phyloP scores from a whole-genome alignment of 2,113 vertebrate genomes.

The Propithecus coquereli region DNA sequence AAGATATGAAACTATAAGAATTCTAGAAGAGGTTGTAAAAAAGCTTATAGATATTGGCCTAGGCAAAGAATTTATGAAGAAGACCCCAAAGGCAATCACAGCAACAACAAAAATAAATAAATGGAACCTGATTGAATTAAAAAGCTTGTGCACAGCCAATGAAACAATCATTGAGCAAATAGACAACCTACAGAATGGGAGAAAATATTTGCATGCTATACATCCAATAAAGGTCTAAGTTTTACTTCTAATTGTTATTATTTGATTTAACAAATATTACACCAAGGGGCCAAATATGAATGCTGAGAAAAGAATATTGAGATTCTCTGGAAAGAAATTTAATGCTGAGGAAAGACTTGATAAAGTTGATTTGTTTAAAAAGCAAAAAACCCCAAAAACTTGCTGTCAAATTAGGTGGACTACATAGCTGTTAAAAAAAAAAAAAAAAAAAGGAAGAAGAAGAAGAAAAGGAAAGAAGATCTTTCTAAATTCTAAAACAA shows the following conservation, averaged over 20 bases:
- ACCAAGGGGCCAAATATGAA: neutral
- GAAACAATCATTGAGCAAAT: no score
- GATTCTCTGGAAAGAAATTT: neutral
- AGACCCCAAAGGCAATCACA: no score
- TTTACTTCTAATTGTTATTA: neutral
- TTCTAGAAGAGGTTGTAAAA: no score
- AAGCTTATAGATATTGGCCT: no score
- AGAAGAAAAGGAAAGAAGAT: neutral
- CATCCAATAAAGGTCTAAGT: no score
- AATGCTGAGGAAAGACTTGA: neutral
- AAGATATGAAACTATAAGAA: no score
- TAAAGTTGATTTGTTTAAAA: neutral
- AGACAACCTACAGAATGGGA: no score
- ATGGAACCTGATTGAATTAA: no score
- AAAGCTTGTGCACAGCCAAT: no score
- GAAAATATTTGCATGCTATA: no score
- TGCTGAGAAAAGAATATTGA: neutral
- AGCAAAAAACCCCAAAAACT: neutral
- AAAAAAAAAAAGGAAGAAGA: neutral
- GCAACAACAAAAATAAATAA: no score
- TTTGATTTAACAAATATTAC: slow-evolving; percentile 11
- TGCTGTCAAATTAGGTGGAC: neutral
- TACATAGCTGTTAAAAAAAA: neutral
- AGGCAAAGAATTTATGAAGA: no score
- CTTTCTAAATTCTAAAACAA: neutral